phyloP scores from a whole-genome alignment of 1,140 invertebrate species.

The Propsilocerus akamusi region DNA sequence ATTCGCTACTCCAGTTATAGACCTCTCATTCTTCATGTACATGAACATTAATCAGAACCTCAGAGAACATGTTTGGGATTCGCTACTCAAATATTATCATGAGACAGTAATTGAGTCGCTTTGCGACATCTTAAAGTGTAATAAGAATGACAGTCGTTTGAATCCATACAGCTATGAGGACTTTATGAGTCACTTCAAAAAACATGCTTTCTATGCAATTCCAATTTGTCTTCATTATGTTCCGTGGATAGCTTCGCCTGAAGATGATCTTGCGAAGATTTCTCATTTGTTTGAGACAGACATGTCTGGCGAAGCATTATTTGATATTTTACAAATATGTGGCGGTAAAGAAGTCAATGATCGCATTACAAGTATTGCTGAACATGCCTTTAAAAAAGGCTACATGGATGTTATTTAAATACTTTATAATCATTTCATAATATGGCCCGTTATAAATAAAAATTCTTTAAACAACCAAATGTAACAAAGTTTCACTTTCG shows the following conservation, averaged over 20 bases:
- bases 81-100: conserved; percentile 9
- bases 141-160: background rate
- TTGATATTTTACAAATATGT: conserved; percentile 12
- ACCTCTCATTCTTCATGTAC: conserved; percentile 20
- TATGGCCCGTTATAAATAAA: too few species aligned
- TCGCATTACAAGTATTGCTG: conserved; percentile 12
- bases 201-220: conserved; percentile 18
- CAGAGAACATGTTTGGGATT: conserved; percentile 8
- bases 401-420: conserved; percentile 21
- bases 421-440: too few species aligned
- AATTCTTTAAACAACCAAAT: too few species aligned
- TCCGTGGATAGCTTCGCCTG: conserved; percentile 16
- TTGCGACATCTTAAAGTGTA: background rate
- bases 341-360: conserved; percentile 17
- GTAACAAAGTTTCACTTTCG: too few species aligned
- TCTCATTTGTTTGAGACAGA: conserved; percentile 16
- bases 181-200: conserved; percentile 16
- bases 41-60: conserved; percentile 14
- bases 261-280: conserved; percentile 13
- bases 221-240: conserved; percentile 19
- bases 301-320: conserved; percentile 15
- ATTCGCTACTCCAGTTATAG: conserved; percentile 15
- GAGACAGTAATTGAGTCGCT: conserved; percentile 5
- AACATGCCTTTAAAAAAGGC: conserved; percentile 16
- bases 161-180: conserved; percentile 11